These are phyloP conservation scores for Motacilla tschutschensis DNA, from an alignment of 2,113 vertebrate genomes.

Conservation along the genomic window DNA sequence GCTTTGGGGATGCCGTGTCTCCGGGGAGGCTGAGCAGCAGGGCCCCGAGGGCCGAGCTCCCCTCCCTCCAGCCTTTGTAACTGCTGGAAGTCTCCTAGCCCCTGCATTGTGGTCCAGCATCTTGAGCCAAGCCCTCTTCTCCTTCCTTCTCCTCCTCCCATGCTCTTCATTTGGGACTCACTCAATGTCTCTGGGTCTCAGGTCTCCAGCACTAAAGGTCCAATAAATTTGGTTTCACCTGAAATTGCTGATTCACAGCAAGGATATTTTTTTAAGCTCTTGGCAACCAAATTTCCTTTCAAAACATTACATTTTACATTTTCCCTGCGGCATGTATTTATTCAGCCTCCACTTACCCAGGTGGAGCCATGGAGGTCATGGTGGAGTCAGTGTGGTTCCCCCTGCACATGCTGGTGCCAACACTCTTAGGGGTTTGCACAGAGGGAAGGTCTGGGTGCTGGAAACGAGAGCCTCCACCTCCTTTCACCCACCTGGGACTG, in stretches of 20 bases:
- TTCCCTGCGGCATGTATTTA: not conserved
- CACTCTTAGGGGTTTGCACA: not conserved
- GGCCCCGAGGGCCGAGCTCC: not conserved
- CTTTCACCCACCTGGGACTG: rapidly evolving
- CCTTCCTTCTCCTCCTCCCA: not conserved
- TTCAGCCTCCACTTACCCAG: not conserved
- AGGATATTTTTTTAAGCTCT: not conserved
- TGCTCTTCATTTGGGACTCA: not conserved
- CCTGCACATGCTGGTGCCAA: not conserved
- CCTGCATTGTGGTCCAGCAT: rapidly evolving
- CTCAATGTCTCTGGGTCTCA: not conserved
- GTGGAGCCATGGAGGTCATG: not conserved
- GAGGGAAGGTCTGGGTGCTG: not conserved
- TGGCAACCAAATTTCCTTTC: not conserved
- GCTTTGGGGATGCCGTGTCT: rapidly evolving
- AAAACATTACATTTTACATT: not conserved
- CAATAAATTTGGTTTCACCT: not conserved
- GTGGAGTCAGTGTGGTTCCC: rapidly evolving
- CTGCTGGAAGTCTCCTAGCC: not conserved
- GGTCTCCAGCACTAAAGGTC: not conserved
- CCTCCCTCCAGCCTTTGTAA: not conserved
- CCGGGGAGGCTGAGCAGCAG: rapidly evolving
- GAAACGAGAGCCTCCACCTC: rapidly evolving
- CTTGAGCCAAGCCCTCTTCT: not conserved
- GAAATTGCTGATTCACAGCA: not conserved